Evolutionary conservation across 2,888 invertebrate species (phyloP), one percentile per base, ranked within the genome.

Genomic region (Chrysolina americana): DNA sequence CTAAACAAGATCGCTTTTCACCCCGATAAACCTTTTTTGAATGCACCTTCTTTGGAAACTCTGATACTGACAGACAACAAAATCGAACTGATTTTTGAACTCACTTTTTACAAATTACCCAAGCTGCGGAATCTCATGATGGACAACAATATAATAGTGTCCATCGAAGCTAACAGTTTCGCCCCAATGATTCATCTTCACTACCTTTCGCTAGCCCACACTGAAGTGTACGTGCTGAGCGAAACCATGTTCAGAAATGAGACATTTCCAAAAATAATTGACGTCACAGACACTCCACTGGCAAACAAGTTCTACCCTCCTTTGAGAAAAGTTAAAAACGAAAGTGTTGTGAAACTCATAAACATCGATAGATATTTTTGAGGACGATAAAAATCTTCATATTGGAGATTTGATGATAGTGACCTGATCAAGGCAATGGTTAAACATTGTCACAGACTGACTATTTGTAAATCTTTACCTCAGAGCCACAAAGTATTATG

Each of bases 121-220:
- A 86, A 86, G 76, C 77, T 88, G 56, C 83, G 82, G 68, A 83
- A 84, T 71, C 76, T 88, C 19, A 79, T 86, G 64, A 75, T 88
- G 73, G 87, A 85, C 68, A 82, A 85, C 63, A 88, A 88, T 74
- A 77, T 78, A 3, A 78, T 88, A 41, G 81, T 79, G 65, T 79
- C 75, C 41, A 81, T 88, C 63, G 83, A 83, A 19, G 77, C 83
- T 5, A 83, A 84, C 66, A 84, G 86, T 78, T 88, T 88, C 77
- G 83, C 82, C 63, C 82, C 84, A 23, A 74, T 86, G 53, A 81
- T 73, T 59, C 83, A 84, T 73, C 81, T 88, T 69, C 83, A 85
- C 74, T 87, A 85, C 81, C 81, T 88, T 44, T 86, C 86, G 41
- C 76, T 88, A 69, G 84, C 85, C 71, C 84, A 87, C 74, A 87